phyloP scores from a whole-genome alignment of 2,888 invertebrate species.

The Ptilodon capucinus region DNA sequence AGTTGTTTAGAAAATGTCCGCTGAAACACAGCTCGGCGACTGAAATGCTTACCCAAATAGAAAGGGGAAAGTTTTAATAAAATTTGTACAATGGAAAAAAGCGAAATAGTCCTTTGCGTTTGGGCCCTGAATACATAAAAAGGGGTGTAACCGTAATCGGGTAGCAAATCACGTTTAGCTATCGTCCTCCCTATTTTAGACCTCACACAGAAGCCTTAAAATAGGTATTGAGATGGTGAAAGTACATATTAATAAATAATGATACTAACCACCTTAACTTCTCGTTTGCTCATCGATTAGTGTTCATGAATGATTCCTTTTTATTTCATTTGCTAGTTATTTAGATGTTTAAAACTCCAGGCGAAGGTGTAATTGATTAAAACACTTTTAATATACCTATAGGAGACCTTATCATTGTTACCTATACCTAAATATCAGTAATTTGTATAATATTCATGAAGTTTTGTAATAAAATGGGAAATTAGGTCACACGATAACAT shows the following conservation, averaged over 20 bases:
- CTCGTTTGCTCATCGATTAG: constrained; percentile 28
- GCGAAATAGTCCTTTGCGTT: constrained; percentile 28
- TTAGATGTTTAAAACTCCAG: constrained; percentile 38
- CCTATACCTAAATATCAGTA: too few species aligned
- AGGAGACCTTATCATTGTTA: too few species aligned
- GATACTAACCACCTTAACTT: constrained; percentile 12
- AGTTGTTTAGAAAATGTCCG: constrained; percentile 6
- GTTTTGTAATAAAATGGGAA: constrained; percentile 8
- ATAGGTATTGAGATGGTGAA: too few species aligned
- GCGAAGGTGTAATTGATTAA: constrained; percentile 36
- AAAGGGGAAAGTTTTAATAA: constrained; percentile 29
- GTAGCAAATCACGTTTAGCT: constrained; percentile 39
- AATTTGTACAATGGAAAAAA: constrained; percentile 36
- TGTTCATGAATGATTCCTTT: constrained; percentile 52
- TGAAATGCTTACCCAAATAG: constrained; percentile 17
- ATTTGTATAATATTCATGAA: too few species aligned
- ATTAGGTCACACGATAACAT: constrained; percentile 9
- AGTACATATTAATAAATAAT: constrained; percentile 22
- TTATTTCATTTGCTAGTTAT: constrained; percentile 38
- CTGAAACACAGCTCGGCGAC: background rate
- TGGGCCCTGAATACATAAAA: constrained; percentile 45
- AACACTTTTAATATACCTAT: constrained; percentile 34
- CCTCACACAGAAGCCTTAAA: constrained; percentile 11
- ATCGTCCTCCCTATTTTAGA: constrained; percentile 21
- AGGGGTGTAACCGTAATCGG: constrained; percentile 32